Conservation (phyloP, 2,797 vertebrate genomes). For the Xiphorhynchus erythropygius region DNA sequence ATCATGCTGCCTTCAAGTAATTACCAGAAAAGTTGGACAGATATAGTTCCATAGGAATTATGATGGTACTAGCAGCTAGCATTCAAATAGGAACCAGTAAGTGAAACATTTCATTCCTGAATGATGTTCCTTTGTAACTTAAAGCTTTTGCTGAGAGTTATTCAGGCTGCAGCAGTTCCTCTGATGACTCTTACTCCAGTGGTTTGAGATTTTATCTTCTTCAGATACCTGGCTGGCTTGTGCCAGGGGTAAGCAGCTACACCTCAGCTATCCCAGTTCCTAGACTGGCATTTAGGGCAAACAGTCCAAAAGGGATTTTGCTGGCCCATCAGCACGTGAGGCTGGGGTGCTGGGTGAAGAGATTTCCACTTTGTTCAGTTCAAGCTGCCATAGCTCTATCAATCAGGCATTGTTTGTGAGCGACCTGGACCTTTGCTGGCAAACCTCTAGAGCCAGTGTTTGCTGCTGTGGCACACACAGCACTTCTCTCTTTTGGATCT, state of each 20-base stretch:
- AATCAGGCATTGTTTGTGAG: fast-evolving
- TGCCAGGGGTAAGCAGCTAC: background rate
- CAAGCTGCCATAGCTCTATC: fast-evolving
- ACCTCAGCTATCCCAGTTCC: background rate
- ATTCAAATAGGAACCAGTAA: background rate
- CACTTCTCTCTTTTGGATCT: background rate
- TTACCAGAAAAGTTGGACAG: background rate
- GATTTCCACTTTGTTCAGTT: background rate
- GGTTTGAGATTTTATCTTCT: background rate
- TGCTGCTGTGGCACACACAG: background rate
- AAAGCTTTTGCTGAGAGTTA: background rate
- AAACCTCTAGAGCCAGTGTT: background rate
- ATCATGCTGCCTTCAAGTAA: background rate
- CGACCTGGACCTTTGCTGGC: background rate
- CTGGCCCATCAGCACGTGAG: background rate
- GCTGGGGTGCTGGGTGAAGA: background rate
- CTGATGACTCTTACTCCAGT: background rate
- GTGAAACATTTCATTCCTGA: background rate
- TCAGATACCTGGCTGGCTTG: background rate
- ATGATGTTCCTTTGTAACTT: background rate
- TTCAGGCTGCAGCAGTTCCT: background rate
- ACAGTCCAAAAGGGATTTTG: background rate
- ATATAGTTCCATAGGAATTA: background rate
- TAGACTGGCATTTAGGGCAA: background rate
- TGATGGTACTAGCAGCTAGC: background rate